Percentiles rank a stretch among this genome's conserved stretches.
These are phyloP conservation scores for Betta splendens DNA, from an alignment of 2,797 vertebrate genomes.

Conservation along the genomic window DNA sequence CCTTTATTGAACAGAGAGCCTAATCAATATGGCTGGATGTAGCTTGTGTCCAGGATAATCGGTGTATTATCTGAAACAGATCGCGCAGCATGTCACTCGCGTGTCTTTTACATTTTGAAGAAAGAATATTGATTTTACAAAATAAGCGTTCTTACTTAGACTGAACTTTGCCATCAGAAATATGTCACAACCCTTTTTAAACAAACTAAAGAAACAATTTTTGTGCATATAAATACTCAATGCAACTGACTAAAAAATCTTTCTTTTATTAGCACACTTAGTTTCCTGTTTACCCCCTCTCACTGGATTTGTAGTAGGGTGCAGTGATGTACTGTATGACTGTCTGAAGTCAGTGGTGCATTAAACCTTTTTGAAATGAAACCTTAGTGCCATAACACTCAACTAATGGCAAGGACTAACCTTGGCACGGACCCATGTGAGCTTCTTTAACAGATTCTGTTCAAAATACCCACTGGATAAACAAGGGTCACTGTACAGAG, in stretches of 20 bases:
- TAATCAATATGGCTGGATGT: constrained; percentile 81
- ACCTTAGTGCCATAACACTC: constrained; percentile 20
- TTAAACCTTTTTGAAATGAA: not conserved
- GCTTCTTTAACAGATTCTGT: constrained; percentile 20
- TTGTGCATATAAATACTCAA: not conserved
- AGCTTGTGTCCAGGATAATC: constrained; percentile 53
- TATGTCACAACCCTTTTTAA: not conserved
- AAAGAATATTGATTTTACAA: constrained; percentile 43
- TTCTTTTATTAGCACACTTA: no score
- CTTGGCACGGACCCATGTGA: not conserved
- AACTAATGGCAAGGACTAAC: constrained; percentile 27
- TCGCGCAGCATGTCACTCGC: constrained; percentile 7
- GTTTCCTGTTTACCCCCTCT: not conserved
- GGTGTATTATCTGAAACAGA: constrained; percentile 58
- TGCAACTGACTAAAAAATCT: not conserved
- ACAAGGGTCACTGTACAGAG: constrained; percentile 9
- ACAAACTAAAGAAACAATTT: not conserved
- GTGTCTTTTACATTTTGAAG: not conserved
- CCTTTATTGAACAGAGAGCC: constrained; percentile 65
- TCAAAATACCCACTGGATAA: constrained; percentile 32
- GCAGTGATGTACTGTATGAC: not conserved
- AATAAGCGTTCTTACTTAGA: not conserved
- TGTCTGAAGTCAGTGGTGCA: not conserved
- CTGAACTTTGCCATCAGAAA: not conserved
- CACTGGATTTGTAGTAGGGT: not conserved